Evolutionary conservation across 2,888 invertebrate genomes (phyloP), one percentile per base, ranked within the genome.

Genomic region (Chymomyza caudatula): DNA sequence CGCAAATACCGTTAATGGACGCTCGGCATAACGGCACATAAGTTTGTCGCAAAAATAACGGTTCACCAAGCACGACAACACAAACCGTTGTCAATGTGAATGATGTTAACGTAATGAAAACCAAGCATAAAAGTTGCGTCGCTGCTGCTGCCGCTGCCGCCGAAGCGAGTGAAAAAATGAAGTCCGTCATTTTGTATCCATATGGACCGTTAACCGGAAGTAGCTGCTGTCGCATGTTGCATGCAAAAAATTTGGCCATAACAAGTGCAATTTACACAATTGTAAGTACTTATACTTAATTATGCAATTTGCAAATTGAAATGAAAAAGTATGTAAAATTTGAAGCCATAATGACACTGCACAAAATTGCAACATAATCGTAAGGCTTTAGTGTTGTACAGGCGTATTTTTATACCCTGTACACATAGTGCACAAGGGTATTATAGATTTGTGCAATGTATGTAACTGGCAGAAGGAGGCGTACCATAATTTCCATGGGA

Each of bases 251-350:
- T 90, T 94, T 94, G 68, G 94, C 94, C 59, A 92, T 94, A 85
- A 94, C 93, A 71, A 94, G 94, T 87, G 94, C 94, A 68, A 92
- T 94, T 83, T 95, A 94, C 88, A 94, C 94, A 67, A 90, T 94
- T 92, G 94, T 94, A 89, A 93, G 94, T 91, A 74, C 63, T 20
- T 52, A n/a, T 42, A 42, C 51, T 60, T 71, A 60, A 2, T 37
- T 37, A 37, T 37, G 11, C 29, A 37, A 37, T 37, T 37, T 37
- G 5, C 11, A 37, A 37, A 37, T 37, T 37, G 11, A 37, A 37
- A 37, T 37, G 29, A 37, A 37, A 37, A 0, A 11, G 29, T 37
- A 11, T 37, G 29, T 11, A 8, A 11, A 37, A 37, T 11, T 37
- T 8, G 29, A 11, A 11, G 29, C 11, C 11, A 37, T 11, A 37